Evolutionary conservation across 2,888 invertebrate species (phyloP), one percentile per base, ranked within the genome.

Genomic region (Alloscopus bannaensis): DNA sequence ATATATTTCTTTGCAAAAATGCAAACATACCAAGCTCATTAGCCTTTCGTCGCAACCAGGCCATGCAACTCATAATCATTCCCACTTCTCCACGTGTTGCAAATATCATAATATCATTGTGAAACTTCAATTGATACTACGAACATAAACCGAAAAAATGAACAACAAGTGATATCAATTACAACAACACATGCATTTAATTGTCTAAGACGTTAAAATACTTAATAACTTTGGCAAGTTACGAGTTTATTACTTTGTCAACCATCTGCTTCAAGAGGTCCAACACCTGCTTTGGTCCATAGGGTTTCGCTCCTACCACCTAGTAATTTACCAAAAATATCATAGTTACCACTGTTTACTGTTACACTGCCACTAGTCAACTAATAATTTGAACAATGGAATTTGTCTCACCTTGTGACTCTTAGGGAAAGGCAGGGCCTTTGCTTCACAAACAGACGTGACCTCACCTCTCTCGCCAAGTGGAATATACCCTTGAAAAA

Each of bases 371-470:
- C 28, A 3, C 2, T 3, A 24, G 20, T 24, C 16, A 57, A 13
- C 11, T 16, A 24, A 24, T 57, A n/a, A 1, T 16, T 26, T 4
- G 2, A 13, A 29, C 4, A 24, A 24, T 4, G 18, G 11, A 4
- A 29, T 26, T 59, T 31, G 36, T 1, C 22, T 3, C 4, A 59
- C 59, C 31, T 31, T 11, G 24, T 18, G 20, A 16, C 4, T 31
- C 36, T 36, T 36, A n/a, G 59, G 59, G 20, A 59, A 31, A 24
- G 59, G 59, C 18, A 59, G 20, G 1, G 31, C 36, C 2, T n/a
- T 18, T 1, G 3, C 18, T 11, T 29, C 59, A 31, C 59, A 59
- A 13, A n/a, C 18, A 4, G 4, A 6, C 18, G 6, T 59, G 11
- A 59, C 36, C 22, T 31, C 29, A n/a, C 31, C 31, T 1, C 36